Evolutionary conservation across 2,888 invertebrate species (phyloP).

Genomic region (Melinaea menophilus): DNA sequence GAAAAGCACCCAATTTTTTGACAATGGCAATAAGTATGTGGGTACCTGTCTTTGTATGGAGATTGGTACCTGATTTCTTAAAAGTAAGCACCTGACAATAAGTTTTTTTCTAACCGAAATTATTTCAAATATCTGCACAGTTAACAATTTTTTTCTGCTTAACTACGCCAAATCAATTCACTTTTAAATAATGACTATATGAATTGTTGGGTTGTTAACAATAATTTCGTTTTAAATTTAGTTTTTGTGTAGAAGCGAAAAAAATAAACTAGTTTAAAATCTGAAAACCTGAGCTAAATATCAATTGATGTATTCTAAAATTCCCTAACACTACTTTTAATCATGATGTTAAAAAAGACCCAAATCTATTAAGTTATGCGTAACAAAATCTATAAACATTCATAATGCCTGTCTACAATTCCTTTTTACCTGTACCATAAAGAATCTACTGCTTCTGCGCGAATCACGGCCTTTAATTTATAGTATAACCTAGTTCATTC

Average conservation of each 20-base stretch:
- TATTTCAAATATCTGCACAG: not conserved
- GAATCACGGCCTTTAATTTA: constrained; percentile 52
- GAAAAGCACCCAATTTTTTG: not conserved
- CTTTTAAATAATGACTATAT: too few relatives aligned
- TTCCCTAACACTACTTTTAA: not conserved
- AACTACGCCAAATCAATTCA: too few relatives aligned
- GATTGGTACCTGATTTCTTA: constrained; percentile 10
- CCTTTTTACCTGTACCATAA: constrained; percentile 41
- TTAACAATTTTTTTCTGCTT: too few relatives aligned
- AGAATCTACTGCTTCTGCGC: constrained; percentile 61
- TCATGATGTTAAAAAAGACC: constrained; percentile 7
- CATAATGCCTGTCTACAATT: constrained; percentile 26
- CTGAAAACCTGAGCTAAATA: not conserved
- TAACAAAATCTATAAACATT: constrained; percentile 44
- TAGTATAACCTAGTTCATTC: constrained; percentile 52
- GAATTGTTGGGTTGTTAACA: too few relatives aligned
- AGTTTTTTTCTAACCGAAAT: not conserved
- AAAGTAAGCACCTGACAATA: not conserved
- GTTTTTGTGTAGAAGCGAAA: not conserved
- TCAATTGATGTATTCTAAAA: too few relatives aligned
- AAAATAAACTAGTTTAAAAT: not conserved
- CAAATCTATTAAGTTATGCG: not conserved
- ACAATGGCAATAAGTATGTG: not conserved
- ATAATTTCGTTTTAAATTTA: not conserved
- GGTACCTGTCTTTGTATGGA: constrained; percentile 11